phyloP scores from a whole-genome alignment of 1,140 invertebrate genomes.

The Amphibalanus amphitrite region DNA sequence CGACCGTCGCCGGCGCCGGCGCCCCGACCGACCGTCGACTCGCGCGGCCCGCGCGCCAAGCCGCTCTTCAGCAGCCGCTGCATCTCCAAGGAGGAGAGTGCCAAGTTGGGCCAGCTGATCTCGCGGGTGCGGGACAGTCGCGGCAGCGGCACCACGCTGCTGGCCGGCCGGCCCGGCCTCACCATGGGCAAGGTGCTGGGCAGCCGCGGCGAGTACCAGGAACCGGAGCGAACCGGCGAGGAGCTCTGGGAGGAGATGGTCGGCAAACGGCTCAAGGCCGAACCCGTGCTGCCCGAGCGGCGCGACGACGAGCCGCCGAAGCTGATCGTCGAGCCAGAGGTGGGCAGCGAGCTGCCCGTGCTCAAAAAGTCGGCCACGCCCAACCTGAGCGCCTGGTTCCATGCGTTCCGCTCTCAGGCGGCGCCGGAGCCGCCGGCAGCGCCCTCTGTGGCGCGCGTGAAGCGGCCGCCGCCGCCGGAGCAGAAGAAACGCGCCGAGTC shows the following conservation, averaged over 20 bases:
- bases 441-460: background rate
- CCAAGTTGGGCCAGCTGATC: conserved; percentile 2
- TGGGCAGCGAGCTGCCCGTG: background rate
- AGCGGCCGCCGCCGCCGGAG: background rate
- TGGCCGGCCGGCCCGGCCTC: background rate
- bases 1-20: background rate
- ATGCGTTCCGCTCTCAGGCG: conserved; percentile 50
- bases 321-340: background rate
- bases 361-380: conserved; percentile 45
- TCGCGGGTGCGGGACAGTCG: background rate
- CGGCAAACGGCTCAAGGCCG: background rate
- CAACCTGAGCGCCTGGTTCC: conserved; percentile 75
- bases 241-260: conserved; percentile 4
- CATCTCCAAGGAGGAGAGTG: conserved; percentile 4
- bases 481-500: too few species aligned
- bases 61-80: background rate
- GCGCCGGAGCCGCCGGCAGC: background rate
- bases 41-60: background rate
- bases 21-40: background rate
- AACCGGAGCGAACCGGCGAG: background rate
- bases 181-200: conserved; percentile 3
- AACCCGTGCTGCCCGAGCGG: background rate
- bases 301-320: background rate
- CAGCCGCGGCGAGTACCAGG: background rate
- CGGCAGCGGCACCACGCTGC: conserved; percentile 2